Base-by-base conservation (phyloP, 2,888 invertebrate species). In the Aspidiotus rigidus region DNA sequence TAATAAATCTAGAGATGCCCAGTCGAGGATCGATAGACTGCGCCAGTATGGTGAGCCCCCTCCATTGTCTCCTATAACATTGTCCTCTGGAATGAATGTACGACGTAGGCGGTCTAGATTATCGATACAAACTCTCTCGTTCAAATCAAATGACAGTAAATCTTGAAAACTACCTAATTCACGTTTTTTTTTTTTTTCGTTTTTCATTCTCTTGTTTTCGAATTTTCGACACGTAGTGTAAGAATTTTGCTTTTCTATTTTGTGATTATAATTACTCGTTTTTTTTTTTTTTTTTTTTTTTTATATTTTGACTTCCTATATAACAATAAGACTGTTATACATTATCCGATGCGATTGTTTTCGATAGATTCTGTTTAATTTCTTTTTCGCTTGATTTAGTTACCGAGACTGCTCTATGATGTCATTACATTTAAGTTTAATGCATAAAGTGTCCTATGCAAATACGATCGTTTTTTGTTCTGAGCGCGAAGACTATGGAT, bases 31-130 rank as follows among this genome's bases (percentile, higher is more conserved):
- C 11, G 64, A 66, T 44, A 66, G n/a, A n/a, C 57, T 66, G 16
- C 57, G 57, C 9, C n/a, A 39, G n/a, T 66, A 66, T 28, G 64
- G 64, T 15, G 17, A 55, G 5, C 64, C 64, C 28, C 64, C 64
- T 16, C 17, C 57, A 6, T 54, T 66, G 13, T 66, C 64, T 2
- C 64, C 64, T 11, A 57, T 66, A 28, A 28, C 59, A 2, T 28
- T 28, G 28, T 28, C 28, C 5, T 28, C 28, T 28, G 28, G 28
- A 28, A 28, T 59, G 59, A 28, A 13, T 2, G 28, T 28, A 7
- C 59, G 28, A 59, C 39, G 7, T 39, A 59, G 39, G 28, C 10
- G 59, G 2, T 7, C 59, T 10, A 5, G 13, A 59, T 39, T 59
- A 13, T 59, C 59, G 10, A 59, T 59, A 59, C 59, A 59, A 28